Conservation (phyloP, 2,888 invertebrate genomes). For the Trichopoda pennipes region DNA sequence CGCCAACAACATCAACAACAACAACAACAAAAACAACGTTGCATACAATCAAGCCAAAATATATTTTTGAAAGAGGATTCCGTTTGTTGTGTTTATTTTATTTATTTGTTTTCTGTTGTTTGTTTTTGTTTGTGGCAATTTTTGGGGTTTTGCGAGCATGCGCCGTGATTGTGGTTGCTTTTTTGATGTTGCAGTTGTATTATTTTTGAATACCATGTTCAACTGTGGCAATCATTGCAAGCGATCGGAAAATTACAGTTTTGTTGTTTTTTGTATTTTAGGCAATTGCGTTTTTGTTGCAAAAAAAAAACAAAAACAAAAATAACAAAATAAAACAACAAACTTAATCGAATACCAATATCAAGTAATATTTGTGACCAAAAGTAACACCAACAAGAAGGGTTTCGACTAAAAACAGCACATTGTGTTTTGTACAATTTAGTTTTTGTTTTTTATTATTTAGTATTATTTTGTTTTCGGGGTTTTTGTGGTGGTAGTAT, state of each 20-base stretch:
- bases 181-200: slow-evolving; percentile 50
- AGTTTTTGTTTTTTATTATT: slow-evolving; percentile 20
- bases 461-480: slow-evolving; percentile 34
- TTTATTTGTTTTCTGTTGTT: slow-evolving; percentile 3
- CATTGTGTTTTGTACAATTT: slow-evolving; percentile 48
- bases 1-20: slow-evolving; percentile 21
- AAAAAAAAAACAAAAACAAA: slow-evolving; percentile 8
- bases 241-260: slow-evolving; percentile 58
- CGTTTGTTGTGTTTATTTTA: slow-evolving; percentile 25
- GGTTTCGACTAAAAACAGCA: slow-evolving; percentile 41
- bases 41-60: slow-evolving; percentile 9
- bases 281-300: slow-evolving; percentile 63
- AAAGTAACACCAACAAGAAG: slow-evolving; percentile 65
- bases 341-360: slow-evolving; percentile 57
- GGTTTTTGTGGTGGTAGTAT: slow-evolving; percentile 57
- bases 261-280: slow-evolving; percentile 49
- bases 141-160: slow-evolving; percentile 62
- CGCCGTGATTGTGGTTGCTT: slow-evolving; percentile 63
- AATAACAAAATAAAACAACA: slow-evolving; percentile 28
- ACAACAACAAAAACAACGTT: too few relatives aligned
- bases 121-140: slow-evolving; percentile 14
- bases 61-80: slow-evolving; percentile 52
- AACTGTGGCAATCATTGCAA: slow-evolving; percentile 64
- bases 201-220: slow-evolving; percentile 63
- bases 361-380: slow-evolving; percentile 65